Conservation (phyloP, 1,140 invertebrate genomes). For the Steinernema feltiae region DNA sequence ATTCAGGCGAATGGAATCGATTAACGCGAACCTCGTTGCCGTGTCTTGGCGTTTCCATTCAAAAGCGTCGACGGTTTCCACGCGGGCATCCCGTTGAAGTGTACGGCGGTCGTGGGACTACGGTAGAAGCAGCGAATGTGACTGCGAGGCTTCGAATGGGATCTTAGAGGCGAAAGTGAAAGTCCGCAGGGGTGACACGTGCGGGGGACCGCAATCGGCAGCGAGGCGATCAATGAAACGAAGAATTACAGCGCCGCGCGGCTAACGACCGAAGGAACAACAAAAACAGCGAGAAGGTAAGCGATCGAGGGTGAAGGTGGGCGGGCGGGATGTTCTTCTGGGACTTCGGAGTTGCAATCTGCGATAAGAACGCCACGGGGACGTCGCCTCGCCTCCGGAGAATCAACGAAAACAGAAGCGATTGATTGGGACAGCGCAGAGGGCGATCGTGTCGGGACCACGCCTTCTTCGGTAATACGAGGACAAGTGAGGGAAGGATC, state of each 20-base stretch:
- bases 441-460: too few relatives aligned
- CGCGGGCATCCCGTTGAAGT: background rate
- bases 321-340: background rate
- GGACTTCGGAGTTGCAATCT: background rate
- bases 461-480: too few relatives aligned
- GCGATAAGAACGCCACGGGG: background rate
- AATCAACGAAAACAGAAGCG: background rate
- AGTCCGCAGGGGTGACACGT: background rate
- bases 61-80: background rate
- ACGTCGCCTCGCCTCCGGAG: background rate
- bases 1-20: background rate
- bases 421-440: too few relatives aligned
- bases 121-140: too few relatives aligned
- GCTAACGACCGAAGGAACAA: conserved; percentile 5
- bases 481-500: too few relatives aligned
- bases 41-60: background rate
- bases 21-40: background rate
- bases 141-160: too few relatives aligned
- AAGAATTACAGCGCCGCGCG: background rate
- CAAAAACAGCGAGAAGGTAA: background rate
- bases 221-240: conserved; percentile 10
- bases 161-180: background rate
- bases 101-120: background rate
- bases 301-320: background rate
- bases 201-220: conserved; percentile 5